Evolutionary conservation across 2,888 invertebrate genomes (phyloP).

Genomic region (Caenorhabditis sp.): DNA sequence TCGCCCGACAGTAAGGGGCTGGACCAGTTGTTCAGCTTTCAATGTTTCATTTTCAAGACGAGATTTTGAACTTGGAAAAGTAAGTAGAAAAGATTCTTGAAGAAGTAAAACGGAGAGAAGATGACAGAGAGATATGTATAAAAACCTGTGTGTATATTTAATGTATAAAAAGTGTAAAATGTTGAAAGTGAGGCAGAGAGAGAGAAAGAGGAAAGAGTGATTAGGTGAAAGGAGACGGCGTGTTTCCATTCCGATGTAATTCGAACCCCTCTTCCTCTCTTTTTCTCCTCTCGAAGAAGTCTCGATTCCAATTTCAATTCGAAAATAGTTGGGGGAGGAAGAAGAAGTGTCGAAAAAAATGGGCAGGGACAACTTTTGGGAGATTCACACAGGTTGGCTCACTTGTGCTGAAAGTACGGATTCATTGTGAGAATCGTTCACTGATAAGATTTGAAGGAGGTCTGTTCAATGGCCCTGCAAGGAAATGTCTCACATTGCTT

Average conservation of each 20-base stretch:
- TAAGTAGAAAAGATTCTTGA: not conserved
- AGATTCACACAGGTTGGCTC: no score
- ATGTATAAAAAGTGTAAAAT: constrained; percentile 54
- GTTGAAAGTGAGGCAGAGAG: constrained; percentile 40
- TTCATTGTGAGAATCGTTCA: no score
- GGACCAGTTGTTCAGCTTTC: no score
- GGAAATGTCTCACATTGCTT: no score
- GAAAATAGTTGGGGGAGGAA: constrained; percentile 3
- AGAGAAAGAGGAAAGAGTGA: no score
- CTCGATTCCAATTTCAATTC: constrained; percentile 51
- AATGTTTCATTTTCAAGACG: not conserved
- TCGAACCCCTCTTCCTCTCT: constrained; percentile 36
- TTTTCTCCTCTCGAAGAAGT: constrained; percentile 6
- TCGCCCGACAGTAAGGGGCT: no score
- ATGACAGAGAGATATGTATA: constrained; percentile 17
- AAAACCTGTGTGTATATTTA: constrained; percentile 39
- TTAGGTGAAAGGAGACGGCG: constrained; percentile 47
- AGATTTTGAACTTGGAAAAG: not conserved
- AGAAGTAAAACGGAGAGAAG: not conserved
- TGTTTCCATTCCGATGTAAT: constrained; percentile 48
- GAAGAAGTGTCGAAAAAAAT: not conserved
- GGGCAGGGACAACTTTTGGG: no score
- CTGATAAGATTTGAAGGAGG: no score
- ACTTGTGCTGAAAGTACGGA: no score
- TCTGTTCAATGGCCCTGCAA: no score